phyloP scores from a whole-genome alignment of 2,888 invertebrate species.

The Epinotia demarniana region DNA sequence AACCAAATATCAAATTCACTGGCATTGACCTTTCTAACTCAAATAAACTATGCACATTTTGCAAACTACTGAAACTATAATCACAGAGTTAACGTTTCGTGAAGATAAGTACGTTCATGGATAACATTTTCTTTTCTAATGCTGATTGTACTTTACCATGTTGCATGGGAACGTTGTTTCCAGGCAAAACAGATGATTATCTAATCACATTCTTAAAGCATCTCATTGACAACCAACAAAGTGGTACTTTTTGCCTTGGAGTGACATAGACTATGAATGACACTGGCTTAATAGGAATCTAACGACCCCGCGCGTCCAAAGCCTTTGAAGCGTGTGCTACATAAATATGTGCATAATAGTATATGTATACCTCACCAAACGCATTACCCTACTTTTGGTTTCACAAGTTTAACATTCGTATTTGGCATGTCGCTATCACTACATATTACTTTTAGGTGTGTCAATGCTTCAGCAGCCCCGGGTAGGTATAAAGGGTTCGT shows the following conservation, averaged over 20 bases:
- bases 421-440: slow-evolving; percentile 14
- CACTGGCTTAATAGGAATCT: slow-evolving; percentile 7
- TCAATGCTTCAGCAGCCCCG: background rate
- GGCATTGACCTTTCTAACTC: background rate
- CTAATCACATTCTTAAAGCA: too few species aligned
- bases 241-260: background rate
- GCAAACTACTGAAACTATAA: background rate
- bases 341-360: background rate
- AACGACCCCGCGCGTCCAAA: background rate
- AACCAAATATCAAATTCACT: background rate
- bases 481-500: background rate
- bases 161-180: too few species aligned
- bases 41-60: background rate
- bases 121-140: slow-evolving; percentile 4
- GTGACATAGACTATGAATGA: background rate
- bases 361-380: background rate
- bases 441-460: background rate
- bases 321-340: background rate
- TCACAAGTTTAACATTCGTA: background rate
- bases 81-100: background rate
- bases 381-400: slow-evolving; percentile 21
- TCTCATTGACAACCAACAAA: background rate
- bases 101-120: background rate
- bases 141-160: background rate
- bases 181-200: background rate